A percentile compares a stretch with the other conserved stretches of the same genome.
These are phyloP conservation scores for Dendrocopos noguchii DNA, from an alignment of 2,113 vertebrate genomes.

Conservation along the genomic window DNA sequence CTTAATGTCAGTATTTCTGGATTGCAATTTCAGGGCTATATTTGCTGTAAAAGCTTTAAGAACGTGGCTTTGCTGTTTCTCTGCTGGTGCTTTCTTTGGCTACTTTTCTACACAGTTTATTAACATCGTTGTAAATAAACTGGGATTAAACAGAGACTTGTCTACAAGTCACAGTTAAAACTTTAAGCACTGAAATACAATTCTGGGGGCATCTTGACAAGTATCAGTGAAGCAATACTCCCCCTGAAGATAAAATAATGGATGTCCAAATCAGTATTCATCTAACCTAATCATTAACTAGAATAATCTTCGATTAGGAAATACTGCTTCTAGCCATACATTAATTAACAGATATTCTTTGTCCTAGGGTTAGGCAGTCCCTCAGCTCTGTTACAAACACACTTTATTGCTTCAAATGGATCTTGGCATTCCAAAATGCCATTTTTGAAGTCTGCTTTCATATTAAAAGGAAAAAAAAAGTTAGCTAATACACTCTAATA, in stretches of 20 bases:
- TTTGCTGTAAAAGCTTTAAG: background rate
- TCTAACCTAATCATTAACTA: constrained; percentile 20
- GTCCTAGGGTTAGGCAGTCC: constrained; percentile 8
- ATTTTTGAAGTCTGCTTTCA: constrained; percentile 8
- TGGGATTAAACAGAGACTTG: background rate
- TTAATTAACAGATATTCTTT: constrained; percentile 9
- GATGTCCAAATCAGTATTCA: constrained; percentile 16
- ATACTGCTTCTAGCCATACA: background rate
- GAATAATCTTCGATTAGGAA: background rate
- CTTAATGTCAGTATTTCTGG: background rate
- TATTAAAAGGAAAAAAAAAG: constrained; percentile 9
- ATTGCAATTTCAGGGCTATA: background rate
- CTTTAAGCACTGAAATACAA: background rate
- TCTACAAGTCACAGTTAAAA: background rate
- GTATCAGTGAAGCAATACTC: background rate
- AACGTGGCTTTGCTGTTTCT: background rate
- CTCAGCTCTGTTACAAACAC: background rate
- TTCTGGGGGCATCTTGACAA: background rate
- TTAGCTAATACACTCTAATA: constrained; percentile 53
- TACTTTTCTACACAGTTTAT: background rate
- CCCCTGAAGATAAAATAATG: constrained; percentile 2
- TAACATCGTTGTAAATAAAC: background rate
- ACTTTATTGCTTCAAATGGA: background rate
- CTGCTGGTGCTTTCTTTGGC: background rate
- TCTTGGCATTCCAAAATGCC: constrained; percentile 16